phyloP scores from a whole-genome alignment of 30 jellyfish, hydroid and myxozoan species.

The Hydractinia symbiolongicarpus region DNA sequence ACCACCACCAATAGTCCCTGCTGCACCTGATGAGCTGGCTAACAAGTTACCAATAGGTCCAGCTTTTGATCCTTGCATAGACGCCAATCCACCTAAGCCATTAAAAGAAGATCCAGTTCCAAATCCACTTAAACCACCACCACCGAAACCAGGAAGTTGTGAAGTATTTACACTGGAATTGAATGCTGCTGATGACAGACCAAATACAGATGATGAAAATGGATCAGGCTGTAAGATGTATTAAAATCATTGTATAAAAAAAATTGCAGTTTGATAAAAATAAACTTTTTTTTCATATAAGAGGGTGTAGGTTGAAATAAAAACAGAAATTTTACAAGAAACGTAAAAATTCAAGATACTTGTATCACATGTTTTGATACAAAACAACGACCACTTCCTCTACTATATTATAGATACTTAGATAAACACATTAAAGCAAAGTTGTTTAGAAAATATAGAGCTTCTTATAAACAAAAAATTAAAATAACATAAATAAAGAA shows the following conservation, averaged over 20 bases:
- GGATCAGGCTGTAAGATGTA: slow-evolving; percentile 31
- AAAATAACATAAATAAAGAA: no score
- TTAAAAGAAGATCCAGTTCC: slow-evolving; percentile 57
- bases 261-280: neutral
- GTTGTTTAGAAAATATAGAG: no score
- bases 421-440: no score
- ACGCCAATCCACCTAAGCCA: slow-evolving; percentile 65
- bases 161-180: slow-evolving; percentile 18
- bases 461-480: no score
- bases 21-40: neutral
- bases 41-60: slow-evolving; percentile 31
- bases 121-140: slow-evolving; percentile 64
- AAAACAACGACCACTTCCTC: no score
- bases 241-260: neutral
- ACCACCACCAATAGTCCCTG: slow-evolving; percentile 28
- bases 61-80: slow-evolving; percentile 55
- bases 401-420: no score
- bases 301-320: no score
- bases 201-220: slow-evolving; percentile 38
- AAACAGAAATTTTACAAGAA: no score
- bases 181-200: slow-evolving; percentile 28
- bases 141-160: slow-evolving; percentile 59
- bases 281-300: no score
- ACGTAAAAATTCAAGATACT: no score
- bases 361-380: no score